phyloP scores from a whole-genome alignment of 2,888 invertebrate species.

The Cerceris ruficornis region DNA sequence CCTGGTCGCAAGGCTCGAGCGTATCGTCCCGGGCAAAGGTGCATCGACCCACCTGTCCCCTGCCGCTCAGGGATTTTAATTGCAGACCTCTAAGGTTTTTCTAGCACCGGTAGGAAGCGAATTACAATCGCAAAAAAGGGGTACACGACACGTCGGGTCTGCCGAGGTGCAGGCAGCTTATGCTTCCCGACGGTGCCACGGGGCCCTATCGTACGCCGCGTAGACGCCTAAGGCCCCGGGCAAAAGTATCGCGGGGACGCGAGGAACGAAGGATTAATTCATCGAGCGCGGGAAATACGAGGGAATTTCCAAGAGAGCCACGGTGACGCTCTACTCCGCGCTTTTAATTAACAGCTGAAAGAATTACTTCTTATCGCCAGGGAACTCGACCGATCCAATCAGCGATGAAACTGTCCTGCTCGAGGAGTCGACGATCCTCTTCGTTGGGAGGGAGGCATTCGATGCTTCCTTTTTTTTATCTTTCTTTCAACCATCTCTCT shows the following conservation, averaged over 20 bases:
- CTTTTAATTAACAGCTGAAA: conserved; percentile 49
- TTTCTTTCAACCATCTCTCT: too few relatives aligned
- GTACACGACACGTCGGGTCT: conserved; percentile 33
- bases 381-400: conserved; percentile 39
- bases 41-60: conserved; percentile 62
- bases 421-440: neutral
- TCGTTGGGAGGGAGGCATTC: conserved; percentile 9
- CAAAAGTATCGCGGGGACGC: neutral
- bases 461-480: neutral
- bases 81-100: conserved; percentile 65
- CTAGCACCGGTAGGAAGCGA: conserved; percentile 66
- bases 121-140: conserved; percentile 66
- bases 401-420: conserved; percentile 23
- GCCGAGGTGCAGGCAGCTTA: neutral
- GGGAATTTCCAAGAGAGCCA: conserved; percentile 26
- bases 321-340: conserved; percentile 14
- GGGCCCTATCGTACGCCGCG: too few relatives aligned
- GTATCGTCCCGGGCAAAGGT: conserved; percentile 50
- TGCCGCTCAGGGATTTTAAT: conserved; percentile 66
- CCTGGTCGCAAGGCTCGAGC: neutral
- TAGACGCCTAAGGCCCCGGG: too few relatives aligned
- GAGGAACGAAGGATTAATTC: conserved; percentile 55
- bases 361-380: conserved; percentile 39
- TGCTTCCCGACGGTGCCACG: neutral
- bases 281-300: conserved; percentile 50